A percentile compares a stretch with the other conserved stretches of the same genome.
Evolutionary conservation across 1,140 invertebrate species (phyloP).

Genomic region (Zaprionus gabonicus): DNA sequence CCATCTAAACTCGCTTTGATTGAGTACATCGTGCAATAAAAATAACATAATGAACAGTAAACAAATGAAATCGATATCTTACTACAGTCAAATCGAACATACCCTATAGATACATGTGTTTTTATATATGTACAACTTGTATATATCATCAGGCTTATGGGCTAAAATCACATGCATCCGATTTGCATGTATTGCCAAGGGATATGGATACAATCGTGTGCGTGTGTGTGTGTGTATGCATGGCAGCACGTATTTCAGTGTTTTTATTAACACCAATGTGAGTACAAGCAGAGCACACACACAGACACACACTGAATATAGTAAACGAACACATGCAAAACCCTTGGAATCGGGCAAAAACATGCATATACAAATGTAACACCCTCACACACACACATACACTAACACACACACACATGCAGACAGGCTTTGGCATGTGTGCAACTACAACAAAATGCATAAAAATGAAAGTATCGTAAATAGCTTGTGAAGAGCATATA

Average conservation of each 20-base stretch:
- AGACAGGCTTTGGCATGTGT: not conserved
- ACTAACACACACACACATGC: not conserved
- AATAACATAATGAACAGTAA: not conserved
- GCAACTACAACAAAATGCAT: conserved; percentile 44
- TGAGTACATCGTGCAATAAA: not conserved
- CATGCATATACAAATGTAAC: conserved; percentile 15
- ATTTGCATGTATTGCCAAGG: conserved; percentile 4
- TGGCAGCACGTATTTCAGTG: conserved; percentile 11
- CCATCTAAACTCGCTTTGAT: not conserved
- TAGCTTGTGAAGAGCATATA: conserved; percentile 71
- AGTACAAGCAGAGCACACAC: conserved; percentile 32
- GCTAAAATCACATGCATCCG: conserved; percentile 12
- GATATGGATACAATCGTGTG: conserved; percentile 1
- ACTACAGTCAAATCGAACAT: not conserved
- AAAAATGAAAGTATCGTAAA: conserved; percentile 74
- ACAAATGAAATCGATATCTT: not conserved
- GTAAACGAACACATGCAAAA: conserved; percentile 25
- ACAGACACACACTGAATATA: not conserved
- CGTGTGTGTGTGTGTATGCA: not conserved
- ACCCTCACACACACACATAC: conserved; percentile 5
- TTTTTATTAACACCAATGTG: conserved; percentile 36
- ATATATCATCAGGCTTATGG: not conserved
- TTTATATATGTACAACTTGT: not conserved
- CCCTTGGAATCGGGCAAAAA: conserved; percentile 13
- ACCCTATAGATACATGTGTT: not conserved